Percentiles rank a stretch among this genome's conserved stretches.
phyloP scores from a whole-genome alignment of 2,888 invertebrate genomes.

The Drosophila trichaetosa region DNA sequence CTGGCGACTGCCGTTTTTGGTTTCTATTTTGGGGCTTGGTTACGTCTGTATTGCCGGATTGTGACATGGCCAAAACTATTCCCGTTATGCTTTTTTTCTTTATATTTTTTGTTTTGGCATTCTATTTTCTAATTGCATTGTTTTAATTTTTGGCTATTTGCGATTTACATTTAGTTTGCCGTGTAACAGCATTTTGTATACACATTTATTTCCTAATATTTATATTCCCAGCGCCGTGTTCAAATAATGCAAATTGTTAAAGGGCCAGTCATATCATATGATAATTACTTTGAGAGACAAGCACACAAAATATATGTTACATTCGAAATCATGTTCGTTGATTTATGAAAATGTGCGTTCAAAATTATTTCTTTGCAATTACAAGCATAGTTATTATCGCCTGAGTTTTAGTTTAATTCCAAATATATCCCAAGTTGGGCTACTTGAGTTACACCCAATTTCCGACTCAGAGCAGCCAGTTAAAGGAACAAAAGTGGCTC shows the following conservation, averaged over 20 bases:
- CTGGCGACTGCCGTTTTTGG: conserved; percentile 36
- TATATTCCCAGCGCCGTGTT: background rate
- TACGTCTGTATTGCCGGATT: conserved; percentile 23
- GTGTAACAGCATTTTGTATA: conserved; percentile 10
- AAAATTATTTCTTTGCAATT: conserved; percentile 10
- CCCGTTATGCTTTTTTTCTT: background rate
- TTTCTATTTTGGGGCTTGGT: conserved; percentile 7
- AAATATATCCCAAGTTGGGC: background rate
- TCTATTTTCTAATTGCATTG: conserved; percentile 68
- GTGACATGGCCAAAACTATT: conserved; percentile 31
- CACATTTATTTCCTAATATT: conserved; percentile 23
- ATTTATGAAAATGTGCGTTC: background rate
- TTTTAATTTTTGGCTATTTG: conserved; percentile 48
- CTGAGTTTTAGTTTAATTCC: background rate
- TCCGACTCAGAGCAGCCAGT: background rate
- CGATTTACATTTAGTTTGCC: conserved; percentile 57
- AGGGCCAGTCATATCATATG: conserved; percentile 10
- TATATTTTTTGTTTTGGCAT: conserved; percentile 20
- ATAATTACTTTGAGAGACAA: conserved; percentile 12
- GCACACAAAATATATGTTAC: background rate
- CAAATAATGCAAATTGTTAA: conserved; percentile 52
- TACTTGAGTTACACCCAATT: conserved; percentile 12
- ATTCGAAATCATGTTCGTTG: background rate
- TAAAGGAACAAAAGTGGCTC: conserved; percentile 33
- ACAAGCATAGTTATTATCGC: conserved; percentile 4